Conservation (phyloP, 1,140 invertebrate genomes). For the Globodera rostochiensis region DNA sequence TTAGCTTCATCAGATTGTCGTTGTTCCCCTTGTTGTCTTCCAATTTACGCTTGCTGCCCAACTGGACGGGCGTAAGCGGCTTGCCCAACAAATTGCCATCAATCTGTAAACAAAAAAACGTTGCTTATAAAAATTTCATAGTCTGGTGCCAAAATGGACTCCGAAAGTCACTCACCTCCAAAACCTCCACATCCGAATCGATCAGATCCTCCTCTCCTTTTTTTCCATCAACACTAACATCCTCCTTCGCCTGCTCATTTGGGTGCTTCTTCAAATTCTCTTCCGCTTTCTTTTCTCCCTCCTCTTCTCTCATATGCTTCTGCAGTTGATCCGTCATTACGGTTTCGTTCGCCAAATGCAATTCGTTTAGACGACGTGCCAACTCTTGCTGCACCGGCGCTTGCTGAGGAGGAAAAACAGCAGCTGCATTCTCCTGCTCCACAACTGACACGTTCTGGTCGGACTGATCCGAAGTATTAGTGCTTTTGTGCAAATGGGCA, state of each 20-base stretch:
- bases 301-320: neutral
- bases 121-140: no score
- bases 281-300: neutral
- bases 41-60: constrained; percentile 7
- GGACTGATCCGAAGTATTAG: neutral
- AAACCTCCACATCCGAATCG: constrained; percentile 1
- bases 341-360: no score
- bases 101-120: no score
- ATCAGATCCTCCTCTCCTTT: neutral
- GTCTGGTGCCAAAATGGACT: no score
- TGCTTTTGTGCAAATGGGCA: neutral
- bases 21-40: neutral
- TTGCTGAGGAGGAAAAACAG: no score
- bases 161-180: neutral
- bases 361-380: no score
- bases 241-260: neutral
- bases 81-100: neutral
- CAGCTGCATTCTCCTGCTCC: no score
- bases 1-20: neutral
- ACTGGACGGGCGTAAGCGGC: neutral
- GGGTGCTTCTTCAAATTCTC: no score
- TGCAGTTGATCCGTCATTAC: neutral
- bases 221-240: neutral
- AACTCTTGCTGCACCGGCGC: no score
- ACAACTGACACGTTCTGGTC: no score